These are phyloP conservation scores for Loris lydekkerianus DNA, from an alignment of 2,797 vertebrate species.

Conservation along the genomic window DNA sequence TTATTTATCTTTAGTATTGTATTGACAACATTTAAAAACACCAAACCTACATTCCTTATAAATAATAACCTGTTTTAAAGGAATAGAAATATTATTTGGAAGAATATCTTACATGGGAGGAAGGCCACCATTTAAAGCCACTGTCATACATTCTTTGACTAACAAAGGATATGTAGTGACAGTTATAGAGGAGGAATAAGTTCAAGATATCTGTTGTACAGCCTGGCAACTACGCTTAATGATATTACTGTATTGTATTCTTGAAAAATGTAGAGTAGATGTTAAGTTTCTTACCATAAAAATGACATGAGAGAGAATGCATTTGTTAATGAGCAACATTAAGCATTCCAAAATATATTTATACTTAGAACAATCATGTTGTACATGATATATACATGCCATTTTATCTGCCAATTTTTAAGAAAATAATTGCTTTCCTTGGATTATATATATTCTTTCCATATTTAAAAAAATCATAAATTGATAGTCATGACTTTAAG, in stretches of 20 bases:
- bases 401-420: neutral
- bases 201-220: neutral
- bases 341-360: neutral
- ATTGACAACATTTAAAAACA: slow-evolving; percentile 4
- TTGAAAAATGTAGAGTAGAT: neutral
- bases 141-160: no score
- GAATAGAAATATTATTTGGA: neutral
- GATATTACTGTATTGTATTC: neutral
- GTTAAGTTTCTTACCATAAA: neutral
- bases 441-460: neutral
- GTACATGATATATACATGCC: neutral
- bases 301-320: neutral
- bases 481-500: neutral
- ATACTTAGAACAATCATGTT: neutral
- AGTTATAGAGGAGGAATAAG: neutral
- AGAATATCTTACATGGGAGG: neutral
- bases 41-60: neutral
- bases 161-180: neutral
- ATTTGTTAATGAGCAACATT: neutral
- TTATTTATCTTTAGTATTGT: neutral
- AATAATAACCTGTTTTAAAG: slow-evolving; percentile 46
- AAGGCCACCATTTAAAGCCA: no score
- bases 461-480: neutral
- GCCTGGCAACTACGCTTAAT: neutral
- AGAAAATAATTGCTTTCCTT: neutral